Base-by-base conservation (phyloP, 2,888 invertebrate genomes). In the Eupithecia centaureata region DNA sequence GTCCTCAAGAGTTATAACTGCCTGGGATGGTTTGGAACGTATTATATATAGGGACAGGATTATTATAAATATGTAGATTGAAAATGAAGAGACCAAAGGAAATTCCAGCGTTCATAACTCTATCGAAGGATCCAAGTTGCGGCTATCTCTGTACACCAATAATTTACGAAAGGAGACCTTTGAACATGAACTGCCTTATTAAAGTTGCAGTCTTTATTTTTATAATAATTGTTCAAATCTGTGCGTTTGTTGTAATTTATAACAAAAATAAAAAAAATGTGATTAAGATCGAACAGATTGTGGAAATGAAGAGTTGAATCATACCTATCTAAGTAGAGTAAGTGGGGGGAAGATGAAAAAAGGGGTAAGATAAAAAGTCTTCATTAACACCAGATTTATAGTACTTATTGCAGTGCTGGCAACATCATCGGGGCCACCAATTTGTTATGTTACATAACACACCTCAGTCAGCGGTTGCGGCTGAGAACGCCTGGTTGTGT, bases 201-300 rank as follows among this genome's bases (percentile, higher is more conserved):
- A 87, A 84, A 74, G 74, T 79, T 18, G 71, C 63, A 0, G 65
- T 80, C 2, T 78, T 89, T 38, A 61, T 76, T 0, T n/a, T 74
- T 4, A 72, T 88, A 27, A 65, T 87, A 12, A n/a, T 83, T 13
- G 7, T 79, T 25, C 89, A 88, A 76, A 77, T 88, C 64, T 79
- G 76, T 52, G 47, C 81, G 18, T 79, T 85, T 13, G 59, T 82
- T 28, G n/a, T 4, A 57, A 82, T 27, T 81, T 81, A 52, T 77
- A 82, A 68, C 8, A 4, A 0, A 8, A 1, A 18, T 30, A 10
- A 57, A 22, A 32, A 30, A 33, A 57, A 18, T 15, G 10, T 8
- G 3, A 18, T n/a, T 0, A 4, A 30, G 10, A 30, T 28, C n/a
- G 28, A 56, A 10, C 10, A 27, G 4, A 56, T 56, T 28, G 30